Percentiles rank a stretch among this genome's conserved stretches.
These are phyloP conservation scores for Mesocricetus auratus DNA, from an alignment of 2,113 vertebrate genomes.

Conservation along the genomic window DNA sequence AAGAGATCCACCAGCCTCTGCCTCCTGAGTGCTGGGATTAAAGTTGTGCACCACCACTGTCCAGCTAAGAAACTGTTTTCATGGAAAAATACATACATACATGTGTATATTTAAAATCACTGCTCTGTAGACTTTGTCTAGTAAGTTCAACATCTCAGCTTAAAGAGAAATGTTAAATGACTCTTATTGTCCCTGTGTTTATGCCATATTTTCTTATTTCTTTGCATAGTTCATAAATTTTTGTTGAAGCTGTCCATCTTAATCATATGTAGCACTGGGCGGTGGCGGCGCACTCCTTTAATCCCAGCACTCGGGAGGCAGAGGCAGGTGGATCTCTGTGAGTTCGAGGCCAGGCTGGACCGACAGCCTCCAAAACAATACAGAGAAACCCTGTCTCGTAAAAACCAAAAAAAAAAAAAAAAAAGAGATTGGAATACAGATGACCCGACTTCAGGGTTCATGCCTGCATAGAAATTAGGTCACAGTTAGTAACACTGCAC, in stretches of 20 bases:
- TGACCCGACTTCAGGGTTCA: background rate
- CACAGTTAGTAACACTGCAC: background rate
- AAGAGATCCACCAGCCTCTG: too few species aligned
- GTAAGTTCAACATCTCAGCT: background rate
- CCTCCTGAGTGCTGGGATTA: too few species aligned
- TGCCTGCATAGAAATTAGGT: background rate
- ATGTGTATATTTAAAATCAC: background rate
- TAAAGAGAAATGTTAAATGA: background rate
- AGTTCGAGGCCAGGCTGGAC: too few species aligned
- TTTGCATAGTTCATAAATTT: constrained; percentile 9
- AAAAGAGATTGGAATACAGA: background rate
- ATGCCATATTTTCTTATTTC: constrained; percentile 7
- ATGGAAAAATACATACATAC: background rate
- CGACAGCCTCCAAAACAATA: too few species aligned
- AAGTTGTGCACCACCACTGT: background rate
- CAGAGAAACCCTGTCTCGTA: too few species aligned
- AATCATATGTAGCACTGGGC: background rate
- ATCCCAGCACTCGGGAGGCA: too few species aligned
- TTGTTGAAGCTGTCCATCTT: constrained; percentile 38
- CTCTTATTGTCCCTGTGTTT: constrained; percentile 1
- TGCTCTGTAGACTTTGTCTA: background rate
- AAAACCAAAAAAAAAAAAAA: too few species aligned
- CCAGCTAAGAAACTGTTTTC: background rate
- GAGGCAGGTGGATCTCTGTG: too few species aligned
- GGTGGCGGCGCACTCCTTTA: too few species aligned